phyloP scores from a whole-genome alignment of 2,888 invertebrate genomes.

The Polydrusus cervinus region DNA sequence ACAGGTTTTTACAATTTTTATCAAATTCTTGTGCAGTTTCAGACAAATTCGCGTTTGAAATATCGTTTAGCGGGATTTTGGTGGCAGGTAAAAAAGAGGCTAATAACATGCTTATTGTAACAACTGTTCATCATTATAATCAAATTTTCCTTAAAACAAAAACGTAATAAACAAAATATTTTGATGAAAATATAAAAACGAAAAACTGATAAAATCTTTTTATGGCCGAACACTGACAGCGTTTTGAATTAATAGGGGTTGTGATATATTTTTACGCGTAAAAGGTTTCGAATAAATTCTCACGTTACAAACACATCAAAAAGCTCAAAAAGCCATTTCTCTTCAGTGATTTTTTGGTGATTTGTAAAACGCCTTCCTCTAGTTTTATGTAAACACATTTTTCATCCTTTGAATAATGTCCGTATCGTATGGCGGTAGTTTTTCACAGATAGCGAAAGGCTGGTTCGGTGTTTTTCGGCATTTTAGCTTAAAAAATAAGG shows the following conservation, averaged over 20 bases:
- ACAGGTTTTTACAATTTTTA: no score
- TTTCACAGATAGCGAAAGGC: conserved; percentile 36
- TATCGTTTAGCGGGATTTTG: no score
- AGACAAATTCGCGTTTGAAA: no score
- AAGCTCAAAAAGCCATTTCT: conserved; percentile 50
- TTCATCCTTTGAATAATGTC: conserved; percentile 48
- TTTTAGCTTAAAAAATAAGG: conserved; percentile 25
- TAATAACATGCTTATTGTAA: no score
- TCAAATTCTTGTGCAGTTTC: no score
- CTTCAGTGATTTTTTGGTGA: conserved; percentile 48
- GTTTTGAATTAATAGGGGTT: conserved; percentile 41
- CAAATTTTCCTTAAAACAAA: neutral
- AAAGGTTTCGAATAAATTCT: conserved; percentile 48
- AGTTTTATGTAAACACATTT: conserved; percentile 51
- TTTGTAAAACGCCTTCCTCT: conserved; percentile 48
- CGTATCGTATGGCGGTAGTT: conserved; percentile 44
- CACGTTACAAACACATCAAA: conserved; percentile 48
- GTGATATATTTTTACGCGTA: conserved; percentile 43
- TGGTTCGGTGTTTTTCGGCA: conserved; percentile 14
- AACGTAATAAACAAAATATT: conserved; percentile 17
- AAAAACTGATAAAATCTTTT: conserved; percentile 38
- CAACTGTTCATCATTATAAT: neutral
- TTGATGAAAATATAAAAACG: conserved; percentile 18
- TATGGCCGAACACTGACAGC: conserved; percentile 29
- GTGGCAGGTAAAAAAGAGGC: no score